These are phyloP conservation scores for Gasteruption jaculator DNA, from an alignment of 2,888 invertebrate species.

Conservation along the genomic window DNA sequence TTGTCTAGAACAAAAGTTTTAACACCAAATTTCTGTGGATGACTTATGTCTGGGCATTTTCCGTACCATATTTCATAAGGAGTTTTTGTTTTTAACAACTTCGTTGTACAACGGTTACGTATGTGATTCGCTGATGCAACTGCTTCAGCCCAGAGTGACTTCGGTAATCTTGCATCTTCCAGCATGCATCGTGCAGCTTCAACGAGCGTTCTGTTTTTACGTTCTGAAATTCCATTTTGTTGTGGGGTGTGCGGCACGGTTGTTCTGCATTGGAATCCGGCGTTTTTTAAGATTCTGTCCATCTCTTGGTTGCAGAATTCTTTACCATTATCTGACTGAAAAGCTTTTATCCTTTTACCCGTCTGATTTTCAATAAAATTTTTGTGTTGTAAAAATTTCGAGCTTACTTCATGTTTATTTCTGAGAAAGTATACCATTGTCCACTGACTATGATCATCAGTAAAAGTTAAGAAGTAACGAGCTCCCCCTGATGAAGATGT, in stretches of 20 bases:
- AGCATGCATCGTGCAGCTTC: too few relatives aligned
- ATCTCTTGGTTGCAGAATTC: constrained; percentile 17
- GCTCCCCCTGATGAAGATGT: constrained; percentile 18
- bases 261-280: constrained; percentile 10
- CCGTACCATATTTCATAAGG: too few relatives aligned
- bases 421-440: constrained; percentile 23
- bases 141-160: too few relatives aligned
- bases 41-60: constrained; percentile 18
- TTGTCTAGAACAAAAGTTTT: too few relatives aligned
- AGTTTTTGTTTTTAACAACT: too few relatives aligned
- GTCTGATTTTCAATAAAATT: constrained; percentile 20
- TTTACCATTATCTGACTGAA: constrained; percentile 19
- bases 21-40: constrained; percentile 26
- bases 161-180: too few relatives aligned
- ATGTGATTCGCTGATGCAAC: too few relatives aligned
- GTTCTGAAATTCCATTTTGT: constrained; percentile 12
- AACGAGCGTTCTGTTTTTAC: too few relatives aligned
- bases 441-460: constrained; percentile 28
- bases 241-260: constrained; percentile 8
- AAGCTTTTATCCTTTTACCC: constrained; percentile 19
- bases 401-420: constrained; percentile 19
- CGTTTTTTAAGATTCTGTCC: constrained; percentile 9
- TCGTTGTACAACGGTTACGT: too few relatives aligned
- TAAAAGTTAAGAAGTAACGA: constrained; percentile 27
- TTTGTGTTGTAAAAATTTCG: constrained; percentile 22